Base-by-base conservation (phyloP, 2,888 invertebrate species). In the Microdon myrmicae region DNA sequence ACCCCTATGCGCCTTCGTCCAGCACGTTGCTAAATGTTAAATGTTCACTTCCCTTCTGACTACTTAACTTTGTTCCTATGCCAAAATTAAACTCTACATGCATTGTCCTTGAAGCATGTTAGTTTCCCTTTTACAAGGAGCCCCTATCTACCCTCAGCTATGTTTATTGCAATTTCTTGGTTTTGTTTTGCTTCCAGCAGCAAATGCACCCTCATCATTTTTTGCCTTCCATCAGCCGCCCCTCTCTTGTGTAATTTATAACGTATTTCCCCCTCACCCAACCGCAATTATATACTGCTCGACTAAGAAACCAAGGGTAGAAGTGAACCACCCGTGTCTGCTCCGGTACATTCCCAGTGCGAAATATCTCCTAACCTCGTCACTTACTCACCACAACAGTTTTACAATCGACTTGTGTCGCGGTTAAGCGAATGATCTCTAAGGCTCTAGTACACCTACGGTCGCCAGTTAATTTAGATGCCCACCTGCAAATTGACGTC, bases 281-380 rank as follows among this genome's bases (percentile, higher is more conserved):
- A 34, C 49, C 49, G 19, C 51, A 51, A 51, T 51, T 34, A 34
- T 28, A 26, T 20, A 34, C 51, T n/a, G n/a, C n/a, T 51, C 35
- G 51, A 20, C 34, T 51, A 34, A 32, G 19, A 28, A 12, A 28
- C 29, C 19, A 10, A 14, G 45, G 13, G 19, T 14, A 14, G 17
- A 20, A 34, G 23, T 14, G 10, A n/a, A n/a, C n/a, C n/a, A n/a
- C n/a, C 16, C 23, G 13, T 12, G 22, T 32, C 31, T 44, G n/a
- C 17, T 14, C 20, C 3, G 2, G 13, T 7, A 23, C 10, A 37
- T 19, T 43, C n/a, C n/a, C n/a, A n/a, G n/a, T n/a, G n/a, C n/a
- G n/a, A n/a, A n/a, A n/a, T n/a, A n/a, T n/a, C n/a, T n/a, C n/a
- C n/a, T n/a, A n/a, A n/a, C n/a, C n/a, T n/a, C n/a, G 9, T 22